Evolutionary conservation across 2,888 invertebrate genomes (phyloP).

Genomic region (Maniola hyperantus): DNA sequence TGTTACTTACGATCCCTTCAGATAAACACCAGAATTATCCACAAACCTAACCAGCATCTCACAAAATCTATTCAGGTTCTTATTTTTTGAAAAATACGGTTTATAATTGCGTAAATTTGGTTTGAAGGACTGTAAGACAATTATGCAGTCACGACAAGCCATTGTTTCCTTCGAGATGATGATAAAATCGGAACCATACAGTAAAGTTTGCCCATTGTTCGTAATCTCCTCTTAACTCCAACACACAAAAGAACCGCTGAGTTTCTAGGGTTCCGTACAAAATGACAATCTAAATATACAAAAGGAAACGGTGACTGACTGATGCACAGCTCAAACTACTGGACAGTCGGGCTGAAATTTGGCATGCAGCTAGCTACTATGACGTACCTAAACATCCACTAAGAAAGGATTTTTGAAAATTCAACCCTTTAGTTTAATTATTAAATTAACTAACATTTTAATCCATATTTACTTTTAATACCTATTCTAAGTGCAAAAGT

Average conservation of each 20-base stretch:
- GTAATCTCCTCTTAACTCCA: slow-evolving; percentile 65
- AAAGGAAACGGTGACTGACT: too few relatives aligned
- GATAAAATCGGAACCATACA: slow-evolving; percentile 71
- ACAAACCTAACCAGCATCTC: slow-evolving; percentile 34
- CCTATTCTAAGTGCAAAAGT: background rate
- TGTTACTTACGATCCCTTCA: too few relatives aligned
- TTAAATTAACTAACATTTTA: too few relatives aligned
- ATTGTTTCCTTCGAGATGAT: slow-evolving; percentile 58
- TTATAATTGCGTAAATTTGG: slow-evolving; percentile 35
- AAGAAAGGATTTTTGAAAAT: too few relatives aligned
- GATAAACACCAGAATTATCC: slow-evolving; percentile 49
- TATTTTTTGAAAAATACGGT: slow-evolving; percentile 25
- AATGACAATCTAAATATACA: background rate
- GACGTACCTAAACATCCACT: too few relatives aligned
- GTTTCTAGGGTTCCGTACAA: background rate
- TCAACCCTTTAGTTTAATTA: too few relatives aligned
- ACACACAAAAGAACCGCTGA: slow-evolving; percentile 71
- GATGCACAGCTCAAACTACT: too few relatives aligned
- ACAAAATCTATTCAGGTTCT: background rate
- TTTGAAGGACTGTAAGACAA: slow-evolving; percentile 25
- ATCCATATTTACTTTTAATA: background rate
- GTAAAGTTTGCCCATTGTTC: slow-evolving; percentile 65
- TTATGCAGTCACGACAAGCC: slow-evolving; percentile 25
- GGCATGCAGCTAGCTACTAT: too few relatives aligned
- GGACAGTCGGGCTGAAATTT: too few relatives aligned